Evolutionary conservation across 2,888 invertebrate species (phyloP).

Genomic region (Timandra comae): DNA sequence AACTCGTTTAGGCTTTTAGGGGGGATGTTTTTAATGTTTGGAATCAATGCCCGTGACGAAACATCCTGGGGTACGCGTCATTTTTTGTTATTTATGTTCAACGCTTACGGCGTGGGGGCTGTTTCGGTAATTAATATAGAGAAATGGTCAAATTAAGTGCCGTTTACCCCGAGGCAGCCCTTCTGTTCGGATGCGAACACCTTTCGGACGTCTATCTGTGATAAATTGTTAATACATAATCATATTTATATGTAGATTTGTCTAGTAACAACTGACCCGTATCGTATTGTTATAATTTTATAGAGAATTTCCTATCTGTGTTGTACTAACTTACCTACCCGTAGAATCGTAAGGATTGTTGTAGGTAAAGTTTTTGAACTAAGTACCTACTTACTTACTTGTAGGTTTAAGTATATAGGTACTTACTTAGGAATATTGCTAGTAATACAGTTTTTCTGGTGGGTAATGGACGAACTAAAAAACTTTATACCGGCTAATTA

Average conservation of each 20-base stretch:
- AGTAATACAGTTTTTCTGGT: too few species aligned
- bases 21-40: constrained; percentile 37
- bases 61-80: constrained; percentile 27
- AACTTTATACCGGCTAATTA: too few species aligned
- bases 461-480: too few species aligned
- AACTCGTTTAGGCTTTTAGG: constrained; percentile 45
- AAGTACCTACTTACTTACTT: too few species aligned
- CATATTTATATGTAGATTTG: too few species aligned
- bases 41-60: constrained; percentile 74
- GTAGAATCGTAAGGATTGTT: too few species aligned
- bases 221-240: constrained; percentile 24
- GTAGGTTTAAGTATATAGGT: too few species aligned
- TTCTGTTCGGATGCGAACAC: constrained; percentile 39
- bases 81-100: constrained; percentile 56
- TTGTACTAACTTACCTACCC: too few species aligned
- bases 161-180: constrained; percentile 51
- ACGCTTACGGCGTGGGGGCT: constrained; percentile 38
- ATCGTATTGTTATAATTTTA: too few species aligned
- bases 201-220: constrained; percentile 39
- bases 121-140: constrained; percentile 63
- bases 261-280: background rate
- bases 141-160: constrained; percentile 54
- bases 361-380: too few species aligned
- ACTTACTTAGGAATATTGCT: too few species aligned
- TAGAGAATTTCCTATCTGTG: too few species aligned